phyloP scores from a whole-genome alignment of 92 coral and sea anemone species.

The Pocillopora grandis region DNA sequence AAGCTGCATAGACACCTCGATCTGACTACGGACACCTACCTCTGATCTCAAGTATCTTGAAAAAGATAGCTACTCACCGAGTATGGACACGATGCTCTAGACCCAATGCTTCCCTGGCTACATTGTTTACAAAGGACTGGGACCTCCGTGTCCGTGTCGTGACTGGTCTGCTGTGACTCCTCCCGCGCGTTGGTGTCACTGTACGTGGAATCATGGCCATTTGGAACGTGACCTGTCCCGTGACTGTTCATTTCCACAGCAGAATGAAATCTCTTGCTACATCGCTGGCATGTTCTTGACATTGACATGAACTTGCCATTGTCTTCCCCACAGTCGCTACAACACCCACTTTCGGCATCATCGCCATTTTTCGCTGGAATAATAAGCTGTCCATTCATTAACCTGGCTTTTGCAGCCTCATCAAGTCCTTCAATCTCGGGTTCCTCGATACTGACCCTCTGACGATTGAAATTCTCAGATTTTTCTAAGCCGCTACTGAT shows the following conservation, averaged over 20 bases:
- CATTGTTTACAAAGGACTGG: slow-evolving; percentile 77
- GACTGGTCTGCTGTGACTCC: slow-evolving; percentile 25
- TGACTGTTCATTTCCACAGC: slow-evolving; percentile 70
- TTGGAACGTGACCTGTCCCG: slow-evolving; percentile 52
- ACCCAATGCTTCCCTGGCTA: slow-evolving; percentile 69
- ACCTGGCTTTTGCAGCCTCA: slow-evolving; percentile 51
- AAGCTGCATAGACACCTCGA: too few relatives aligned
- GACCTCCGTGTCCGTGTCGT: slow-evolving; percentile 49
- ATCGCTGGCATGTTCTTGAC: slow-evolving; percentile 58
- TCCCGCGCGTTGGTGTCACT: slow-evolving; percentile 40
- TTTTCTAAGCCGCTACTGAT: slow-evolving; percentile 73
- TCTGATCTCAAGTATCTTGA: background rate
- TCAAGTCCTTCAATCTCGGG: slow-evolving; percentile 72
- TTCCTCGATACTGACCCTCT: slow-evolving; percentile 75
- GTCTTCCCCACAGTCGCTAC: slow-evolving; percentile 82
- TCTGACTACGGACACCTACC: too few relatives aligned
- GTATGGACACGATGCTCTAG: slow-evolving; percentile 73
- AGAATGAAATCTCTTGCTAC: slow-evolving; percentile 61
- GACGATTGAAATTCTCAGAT: slow-evolving; percentile 44
- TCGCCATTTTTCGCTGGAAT: slow-evolving; percentile 60
- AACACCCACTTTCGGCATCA: slow-evolving; percentile 88
- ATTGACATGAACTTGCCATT: slow-evolving; percentile 42
- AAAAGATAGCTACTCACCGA: slow-evolving; percentile 58
- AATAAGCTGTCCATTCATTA: slow-evolving; percentile 68
- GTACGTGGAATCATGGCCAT: slow-evolving; percentile 66